These are phyloP conservation scores for Gallirallus australis DNA, from an alignment of 2,797 vertebrate genomes.

Conservation along the genomic window DNA sequence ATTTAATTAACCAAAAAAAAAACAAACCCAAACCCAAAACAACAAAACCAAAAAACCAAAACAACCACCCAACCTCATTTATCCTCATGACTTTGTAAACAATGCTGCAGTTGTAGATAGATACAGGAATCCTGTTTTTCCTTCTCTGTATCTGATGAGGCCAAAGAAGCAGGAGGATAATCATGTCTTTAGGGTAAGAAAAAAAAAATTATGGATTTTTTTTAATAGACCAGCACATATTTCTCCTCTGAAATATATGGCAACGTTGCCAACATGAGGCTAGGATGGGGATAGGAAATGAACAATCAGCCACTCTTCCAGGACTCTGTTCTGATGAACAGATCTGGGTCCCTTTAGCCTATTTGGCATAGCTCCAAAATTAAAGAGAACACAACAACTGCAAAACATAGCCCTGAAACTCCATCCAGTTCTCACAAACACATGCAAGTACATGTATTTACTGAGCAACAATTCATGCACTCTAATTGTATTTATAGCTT, in stretches of 20 bases:
- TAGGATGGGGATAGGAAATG: conserved; percentile 3
- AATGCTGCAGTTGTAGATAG: background rate
- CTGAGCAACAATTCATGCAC: background rate
- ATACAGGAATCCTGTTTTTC: background rate
- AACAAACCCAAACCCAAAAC: background rate
- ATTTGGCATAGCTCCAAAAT: background rate
- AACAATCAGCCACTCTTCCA: conserved; percentile 2
- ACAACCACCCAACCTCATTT: background rate
- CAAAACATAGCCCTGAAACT: background rate
- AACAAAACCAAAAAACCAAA: background rate
- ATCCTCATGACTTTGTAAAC: background rate
- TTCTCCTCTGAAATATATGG: conserved; percentile 28
- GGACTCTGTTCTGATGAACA: background rate
- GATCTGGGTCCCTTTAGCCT: background rate
- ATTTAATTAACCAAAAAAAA: background rate
- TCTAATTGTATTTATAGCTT: background rate
- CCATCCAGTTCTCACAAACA: background rate
- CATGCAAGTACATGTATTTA: background rate
- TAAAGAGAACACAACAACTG: background rate
- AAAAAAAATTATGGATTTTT: background rate
- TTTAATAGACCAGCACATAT: background rate
- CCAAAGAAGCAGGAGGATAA: background rate
- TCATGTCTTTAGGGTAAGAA: background rate
- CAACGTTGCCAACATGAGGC: background rate
- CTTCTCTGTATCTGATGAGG: background rate